Percentiles rank a stretch among this genome's conserved stretches.
Evolutionary conservation across 2,797 vertebrate species (phyloP).

Genomic region (Poeciliopsis paucimaculata): DNA sequence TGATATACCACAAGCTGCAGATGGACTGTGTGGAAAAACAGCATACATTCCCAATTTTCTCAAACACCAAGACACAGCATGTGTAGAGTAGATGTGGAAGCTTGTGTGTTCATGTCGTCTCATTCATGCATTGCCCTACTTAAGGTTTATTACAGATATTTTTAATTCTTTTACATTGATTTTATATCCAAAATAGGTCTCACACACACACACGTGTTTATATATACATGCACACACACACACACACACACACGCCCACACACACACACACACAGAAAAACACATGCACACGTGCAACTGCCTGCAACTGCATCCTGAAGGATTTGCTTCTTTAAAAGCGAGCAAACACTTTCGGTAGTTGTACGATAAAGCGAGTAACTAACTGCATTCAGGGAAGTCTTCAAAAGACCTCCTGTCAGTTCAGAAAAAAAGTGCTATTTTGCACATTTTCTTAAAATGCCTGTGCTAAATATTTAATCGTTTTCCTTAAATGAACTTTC

Average conservation of each 20-base stretch:
- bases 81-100: slow-evolving; percentile 73
- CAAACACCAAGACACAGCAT: slow-evolving; percentile 69
- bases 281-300: slow-evolving; percentile 65
- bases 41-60: slow-evolving; percentile 81
- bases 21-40: slow-evolving; percentile 72
- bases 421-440: slow-evolving; percentile 80
- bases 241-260: slow-evolving; percentile 42
- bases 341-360: slow-evolving; percentile 73
- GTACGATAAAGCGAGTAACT: slow-evolving; percentile 68
- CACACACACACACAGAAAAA: slow-evolving; percentile 32
- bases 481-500: slow-evolving; percentile 81
- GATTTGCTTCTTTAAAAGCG: slow-evolving; percentile 68
- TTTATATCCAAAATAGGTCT: slow-evolving; percentile 64
- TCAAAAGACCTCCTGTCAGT: slow-evolving; percentile 67
- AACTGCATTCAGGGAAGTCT: slow-evolving; percentile 68
- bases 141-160: slow-evolving; percentile 74
- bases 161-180: slow-evolving; percentile 60
- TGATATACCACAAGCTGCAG: slow-evolving; percentile 75
- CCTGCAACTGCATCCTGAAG: slow-evolving; percentile 77
- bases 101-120: slow-evolving; percentile 70
- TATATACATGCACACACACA: slow-evolving; percentile 8
- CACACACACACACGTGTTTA: slow-evolving; percentile 26
- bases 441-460: slow-evolving; percentile 86
- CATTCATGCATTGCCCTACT: slow-evolving; percentile 75
- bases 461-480: slow-evolving; percentile 84